These are phyloP conservation scores for Automeris io DNA, from an alignment of 2,888 invertebrate genomes.

Conservation along the genomic window DNA sequence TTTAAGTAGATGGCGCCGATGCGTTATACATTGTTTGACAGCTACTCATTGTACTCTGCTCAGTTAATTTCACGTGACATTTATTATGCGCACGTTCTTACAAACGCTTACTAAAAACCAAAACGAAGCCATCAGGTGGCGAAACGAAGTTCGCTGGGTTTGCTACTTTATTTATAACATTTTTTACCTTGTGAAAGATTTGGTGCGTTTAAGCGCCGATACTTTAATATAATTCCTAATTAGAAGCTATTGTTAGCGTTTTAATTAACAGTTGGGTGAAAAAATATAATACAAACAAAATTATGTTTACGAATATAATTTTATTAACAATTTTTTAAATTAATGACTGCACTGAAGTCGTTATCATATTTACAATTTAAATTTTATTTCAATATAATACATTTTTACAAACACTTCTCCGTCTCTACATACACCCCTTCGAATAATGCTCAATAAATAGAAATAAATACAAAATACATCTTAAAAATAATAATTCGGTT, in stretches of 20 bases:
- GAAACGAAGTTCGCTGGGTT: too few relatives aligned
- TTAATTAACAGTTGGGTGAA: conserved; percentile 2
- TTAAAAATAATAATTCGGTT: conserved; percentile 9
- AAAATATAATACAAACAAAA: conserved; percentile 48
- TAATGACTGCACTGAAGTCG: conserved; percentile 75
- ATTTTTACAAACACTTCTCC: conserved; percentile 67
- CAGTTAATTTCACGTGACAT: too few relatives aligned
- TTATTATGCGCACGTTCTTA: too few relatives aligned
- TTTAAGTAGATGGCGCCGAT: too few relatives aligned
- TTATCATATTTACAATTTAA: conserved; percentile 72
- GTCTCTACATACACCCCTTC: conserved; percentile 5
- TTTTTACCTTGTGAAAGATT: too few relatives aligned
- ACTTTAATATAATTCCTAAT: too few relatives aligned
- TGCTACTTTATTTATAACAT: too few relatives aligned
- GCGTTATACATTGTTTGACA: too few relatives aligned
- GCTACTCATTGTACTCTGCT: too few relatives aligned
- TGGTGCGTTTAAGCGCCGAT: too few relatives aligned
- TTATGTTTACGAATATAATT: conserved; percentile 75
- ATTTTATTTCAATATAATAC: conserved; percentile 53
- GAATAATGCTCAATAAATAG: conserved; percentile 21
- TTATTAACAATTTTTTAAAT: conserved; percentile 77
- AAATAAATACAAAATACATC: conserved; percentile 11
- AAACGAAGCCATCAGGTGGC: too few relatives aligned
- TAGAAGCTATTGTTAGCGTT: conserved; percentile 1
- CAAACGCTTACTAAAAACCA: too few relatives aligned